Conservation (phyloP, 2,888 invertebrate species). For the Nebria salina region DNA sequence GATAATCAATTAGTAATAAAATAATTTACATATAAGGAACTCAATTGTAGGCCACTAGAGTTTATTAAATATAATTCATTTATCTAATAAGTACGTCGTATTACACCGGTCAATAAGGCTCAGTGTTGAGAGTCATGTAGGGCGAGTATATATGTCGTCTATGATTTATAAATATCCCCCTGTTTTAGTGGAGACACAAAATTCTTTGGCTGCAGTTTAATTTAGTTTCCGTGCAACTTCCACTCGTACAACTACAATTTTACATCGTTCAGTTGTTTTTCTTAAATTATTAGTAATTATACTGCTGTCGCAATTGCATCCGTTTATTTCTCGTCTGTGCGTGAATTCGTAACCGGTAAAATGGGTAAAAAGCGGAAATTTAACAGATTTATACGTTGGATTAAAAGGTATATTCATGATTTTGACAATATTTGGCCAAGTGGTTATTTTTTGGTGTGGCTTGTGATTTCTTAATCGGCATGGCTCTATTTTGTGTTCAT, state of each 20-base stretch:
- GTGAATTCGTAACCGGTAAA: neutral
- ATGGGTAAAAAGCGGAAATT: slow-evolving; percentile 61
- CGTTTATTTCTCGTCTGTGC: neutral
- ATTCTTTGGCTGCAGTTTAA: slow-evolving; percentile 30
- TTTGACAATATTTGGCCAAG: slow-evolving; percentile 7
- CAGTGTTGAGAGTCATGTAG: neutral
- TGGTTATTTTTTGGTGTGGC: slow-evolving; percentile 35
- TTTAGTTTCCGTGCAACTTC: slow-evolving; percentile 32
- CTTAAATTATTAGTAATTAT: neutral
- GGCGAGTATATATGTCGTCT: neutral
- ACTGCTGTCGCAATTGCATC: neutral
- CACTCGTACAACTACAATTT: neutral
- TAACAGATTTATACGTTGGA: slow-evolving; percentile 62
- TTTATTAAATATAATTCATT: neutral
- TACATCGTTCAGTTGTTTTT: neutral
- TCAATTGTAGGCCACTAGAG: neutral
- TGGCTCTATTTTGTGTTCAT: neutral
- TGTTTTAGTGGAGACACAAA: slow-evolving; percentile 35
- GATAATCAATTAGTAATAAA: neutral
- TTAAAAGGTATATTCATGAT: slow-evolving; percentile 58
- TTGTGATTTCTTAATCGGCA: slow-evolving; percentile 14
- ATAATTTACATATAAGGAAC: neutral
- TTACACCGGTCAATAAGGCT: slow-evolving; percentile 10
- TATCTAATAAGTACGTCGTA: neutral
- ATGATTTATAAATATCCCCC: slow-evolving; percentile 47